Evolutionary conservation across 1,140 invertebrate genomes (phyloP), one percentile per base, ranked within the genome.

Genomic region (Odontomachus brunneus): DNA sequence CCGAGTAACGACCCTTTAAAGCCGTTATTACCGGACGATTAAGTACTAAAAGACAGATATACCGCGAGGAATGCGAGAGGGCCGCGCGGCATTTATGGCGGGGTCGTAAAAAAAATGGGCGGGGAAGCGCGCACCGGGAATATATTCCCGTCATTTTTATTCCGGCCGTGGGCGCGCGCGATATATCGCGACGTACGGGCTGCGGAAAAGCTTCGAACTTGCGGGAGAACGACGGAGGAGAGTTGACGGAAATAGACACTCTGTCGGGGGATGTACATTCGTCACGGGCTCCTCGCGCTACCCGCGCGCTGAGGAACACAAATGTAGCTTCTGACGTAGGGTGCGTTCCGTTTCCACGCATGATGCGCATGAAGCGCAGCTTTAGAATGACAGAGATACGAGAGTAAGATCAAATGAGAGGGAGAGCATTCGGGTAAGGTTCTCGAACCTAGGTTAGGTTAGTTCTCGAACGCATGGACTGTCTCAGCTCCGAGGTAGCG

Each of bases 21-120:
- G 75, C 65, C 53, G 75, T 80, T 80, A 80, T 71, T 80, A 80
- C 75, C 75, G 33, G 51, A 69, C 75, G 75, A 80, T 71, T 80
- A 80, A 80, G 75, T 71, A 71, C 38, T 48, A 67, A 80, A 71
- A 69, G 51, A 71, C 65, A 57, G 33, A 57, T 59, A 71, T 33
- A 38, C 51, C 22, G 49, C 33, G n/a, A 59, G 51, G 51, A 80
- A 44, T 59, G 22, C 3, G 38, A 44, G 38, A 69, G 49, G 49
- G 14, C 24, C 48, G 19, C 26, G 49, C 24, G 44, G 26, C 33
- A 78, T 78, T 78, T 67, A 78, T 7, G 17, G 15, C 7, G 26
- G 17, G 38, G 33, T 24, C 15, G 17, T 69, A 80, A 78, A 78
- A n/a, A 80, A 59, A 69, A 69, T 44, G 38, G 38, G 9, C 38